Conservation (phyloP, 2,888 invertebrate genomes). For the Eugnorisma glareosa region DNA sequence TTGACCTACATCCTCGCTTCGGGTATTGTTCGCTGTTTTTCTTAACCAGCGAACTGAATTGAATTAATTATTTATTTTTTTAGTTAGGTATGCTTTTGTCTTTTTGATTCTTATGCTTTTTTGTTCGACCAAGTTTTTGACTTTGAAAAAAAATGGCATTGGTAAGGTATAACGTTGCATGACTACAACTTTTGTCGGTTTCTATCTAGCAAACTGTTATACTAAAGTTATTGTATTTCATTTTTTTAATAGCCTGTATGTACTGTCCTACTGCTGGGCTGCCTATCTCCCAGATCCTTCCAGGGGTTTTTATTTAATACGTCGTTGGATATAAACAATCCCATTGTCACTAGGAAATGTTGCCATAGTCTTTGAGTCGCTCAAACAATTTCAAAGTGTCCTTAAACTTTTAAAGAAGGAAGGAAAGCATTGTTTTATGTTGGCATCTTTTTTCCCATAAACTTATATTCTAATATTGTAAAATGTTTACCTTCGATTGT, state of each 20-base stretch:
- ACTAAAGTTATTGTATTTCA: background rate
- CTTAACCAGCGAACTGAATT: slow-evolving; percentile 18
- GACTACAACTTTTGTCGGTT: background rate
- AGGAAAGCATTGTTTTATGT: background rate
- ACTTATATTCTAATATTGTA: background rate
- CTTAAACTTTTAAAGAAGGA: background rate
- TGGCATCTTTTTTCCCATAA: no score
- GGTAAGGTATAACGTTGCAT: background rate
- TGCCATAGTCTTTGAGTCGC: background rate
- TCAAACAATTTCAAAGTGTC: background rate
- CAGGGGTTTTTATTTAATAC: background rate
- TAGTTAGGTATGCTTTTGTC: slow-evolving; percentile 1
- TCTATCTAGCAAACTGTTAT: background rate
- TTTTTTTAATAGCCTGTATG: background rate
- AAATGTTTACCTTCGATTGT: slow-evolving; percentile 7
- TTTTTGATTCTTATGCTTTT: background rate
- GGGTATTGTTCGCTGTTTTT: slow-evolving; percentile 21
- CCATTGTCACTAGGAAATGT: background rate
- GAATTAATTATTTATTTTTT: slow-evolving; percentile 34
- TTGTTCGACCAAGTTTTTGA: background rate
- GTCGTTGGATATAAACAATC: background rate
- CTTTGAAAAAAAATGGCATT: background rate
- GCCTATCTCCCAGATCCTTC: no score
- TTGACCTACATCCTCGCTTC: slow-evolving; percentile 22
- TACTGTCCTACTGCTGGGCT: background rate